Evolutionary conservation across 2,797 vertebrate species (phyloP).

Genomic region (Microcaecilia unicolor): DNA sequence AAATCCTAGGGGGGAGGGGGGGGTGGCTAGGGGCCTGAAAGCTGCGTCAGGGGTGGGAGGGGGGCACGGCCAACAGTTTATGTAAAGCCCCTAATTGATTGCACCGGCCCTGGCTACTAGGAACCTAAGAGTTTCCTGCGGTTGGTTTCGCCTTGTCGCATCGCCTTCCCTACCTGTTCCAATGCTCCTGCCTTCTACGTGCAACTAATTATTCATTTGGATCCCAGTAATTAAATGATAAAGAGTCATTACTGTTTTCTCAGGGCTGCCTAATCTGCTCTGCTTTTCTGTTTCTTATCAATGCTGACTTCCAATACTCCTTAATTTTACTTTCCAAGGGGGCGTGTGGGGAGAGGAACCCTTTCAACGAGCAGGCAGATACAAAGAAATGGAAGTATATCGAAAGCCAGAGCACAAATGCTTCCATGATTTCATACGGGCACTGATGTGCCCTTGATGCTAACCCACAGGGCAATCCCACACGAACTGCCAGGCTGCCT

Average conservation of each 20-base stretch:
- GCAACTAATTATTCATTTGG: conserved; percentile 1
- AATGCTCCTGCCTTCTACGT: not conserved
- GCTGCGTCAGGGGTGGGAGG: too few species aligned
- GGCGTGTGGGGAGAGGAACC: too few species aligned
- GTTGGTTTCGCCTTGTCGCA: not conserved
- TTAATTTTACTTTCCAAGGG: too few species aligned
- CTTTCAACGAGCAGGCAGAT: too few species aligned
- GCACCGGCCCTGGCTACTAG: too few species aligned
- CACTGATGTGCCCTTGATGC: conserved; percentile 47
- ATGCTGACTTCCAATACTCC: not conserved
- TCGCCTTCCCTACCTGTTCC: not conserved
- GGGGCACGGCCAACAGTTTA: too few species aligned
- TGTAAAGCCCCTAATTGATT: too few species aligned
- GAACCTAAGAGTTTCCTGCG: too few species aligned
- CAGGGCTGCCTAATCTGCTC: conserved; percentile 11
- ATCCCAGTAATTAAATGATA: conserved; percentile 13
- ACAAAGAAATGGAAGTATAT: not conserved
- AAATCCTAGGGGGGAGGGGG: too few species aligned
- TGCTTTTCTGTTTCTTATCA: conserved; percentile 15
- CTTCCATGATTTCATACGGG: conserved; percentile 25
- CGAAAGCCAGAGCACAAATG: not conserved
- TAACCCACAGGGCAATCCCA: conserved; percentile 34
- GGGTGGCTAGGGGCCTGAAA: too few species aligned
- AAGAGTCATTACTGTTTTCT: conserved; percentile 13
- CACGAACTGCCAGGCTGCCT: conserved; percentile 55